These are phyloP conservation scores for Paedocypris micromegethes DNA, from an alignment of 2,797 vertebrate species.

Conservation along the genomic window DNA sequence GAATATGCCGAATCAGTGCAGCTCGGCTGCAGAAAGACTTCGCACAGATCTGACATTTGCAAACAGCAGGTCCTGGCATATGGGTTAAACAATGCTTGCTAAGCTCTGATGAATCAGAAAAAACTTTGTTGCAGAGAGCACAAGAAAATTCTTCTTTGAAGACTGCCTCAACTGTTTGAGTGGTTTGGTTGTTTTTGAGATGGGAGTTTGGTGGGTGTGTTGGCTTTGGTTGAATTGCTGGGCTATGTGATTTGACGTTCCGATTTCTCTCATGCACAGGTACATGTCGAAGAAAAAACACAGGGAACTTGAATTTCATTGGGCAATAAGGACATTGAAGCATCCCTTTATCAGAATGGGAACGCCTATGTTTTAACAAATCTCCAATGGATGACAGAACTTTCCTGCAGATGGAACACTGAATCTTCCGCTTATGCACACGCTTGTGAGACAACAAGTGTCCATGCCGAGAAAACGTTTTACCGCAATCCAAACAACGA, in stretches of 20 bases:
- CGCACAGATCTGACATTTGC: slow-evolving; percentile 69
- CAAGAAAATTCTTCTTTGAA: slow-evolving; percentile 50
- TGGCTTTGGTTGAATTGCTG: background rate
- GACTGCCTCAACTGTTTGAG: slow-evolving; percentile 4
- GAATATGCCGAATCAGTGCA: slow-evolving; percentile 64
- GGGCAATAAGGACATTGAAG: slow-evolving; percentile 71
- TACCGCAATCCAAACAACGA: slow-evolving; percentile 67
- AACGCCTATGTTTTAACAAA: slow-evolving; percentile 65
- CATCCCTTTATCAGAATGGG: slow-evolving; percentile 61
- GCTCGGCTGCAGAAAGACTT: slow-evolving; percentile 48
- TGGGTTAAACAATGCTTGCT: slow-evolving; percentile 66
- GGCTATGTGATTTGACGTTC: slow-evolving; percentile 31
- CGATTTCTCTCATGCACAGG: slow-evolving; percentile 50
- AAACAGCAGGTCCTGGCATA: slow-evolving; percentile 48
- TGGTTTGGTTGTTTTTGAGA: background rate
- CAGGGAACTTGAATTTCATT: slow-evolving; percentile 63
- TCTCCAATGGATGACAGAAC: slow-evolving; percentile 65
- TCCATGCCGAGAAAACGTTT: slow-evolving; percentile 57
- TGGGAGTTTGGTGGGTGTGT: background rate
- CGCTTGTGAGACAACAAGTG: slow-evolving; percentile 63
- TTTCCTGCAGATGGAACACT: slow-evolving; percentile 70
- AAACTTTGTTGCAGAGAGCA: slow-evolving; percentile 62
- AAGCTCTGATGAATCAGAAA: slow-evolving; percentile 54
- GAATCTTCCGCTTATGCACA: slow-evolving; percentile 65
- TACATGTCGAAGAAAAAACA: slow-evolving; percentile 64